Evolutionary conservation across 2,888 invertebrate genomes (phyloP).

Genomic region (Mesochorus sp.): DNA sequence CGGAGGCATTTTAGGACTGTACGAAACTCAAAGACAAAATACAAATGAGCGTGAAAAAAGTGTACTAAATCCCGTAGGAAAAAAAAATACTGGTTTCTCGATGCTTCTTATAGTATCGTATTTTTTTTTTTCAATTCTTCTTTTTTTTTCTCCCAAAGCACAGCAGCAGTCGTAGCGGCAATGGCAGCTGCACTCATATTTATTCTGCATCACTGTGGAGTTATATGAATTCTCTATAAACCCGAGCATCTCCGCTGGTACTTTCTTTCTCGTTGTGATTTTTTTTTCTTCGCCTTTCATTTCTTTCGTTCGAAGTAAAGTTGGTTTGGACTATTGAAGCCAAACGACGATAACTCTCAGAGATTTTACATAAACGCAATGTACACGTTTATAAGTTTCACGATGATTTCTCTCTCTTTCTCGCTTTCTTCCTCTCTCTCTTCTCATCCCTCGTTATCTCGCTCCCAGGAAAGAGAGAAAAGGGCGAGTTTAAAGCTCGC

Average conservation of each 20-base stretch:
- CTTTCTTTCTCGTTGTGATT: background rate
- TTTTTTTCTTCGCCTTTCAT: slow-evolving; percentile 1
- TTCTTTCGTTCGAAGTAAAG: slow-evolving; percentile 15
- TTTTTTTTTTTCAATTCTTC: slow-evolving; percentile 21
- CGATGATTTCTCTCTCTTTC: background rate
- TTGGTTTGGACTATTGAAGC: slow-evolving; percentile 27
- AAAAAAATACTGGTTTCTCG: slow-evolving; percentile 51
- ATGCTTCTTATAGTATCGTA: slow-evolving; percentile 24
- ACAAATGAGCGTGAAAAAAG: slow-evolving; percentile 24
- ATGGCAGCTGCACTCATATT: slow-evolving; percentile 59
- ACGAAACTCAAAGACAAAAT: slow-evolving; percentile 1
- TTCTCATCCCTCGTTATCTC: background rate
- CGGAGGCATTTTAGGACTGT: background rate
- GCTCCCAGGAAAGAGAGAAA: background rate
- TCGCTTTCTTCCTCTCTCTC: background rate
- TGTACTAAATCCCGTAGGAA: slow-evolving; percentile 26
- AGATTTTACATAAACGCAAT: slow-evolving; percentile 45
- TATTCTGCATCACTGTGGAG: slow-evolving; percentile 52
- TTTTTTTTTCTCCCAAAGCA: slow-evolving; percentile 41
- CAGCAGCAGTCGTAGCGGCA: slow-evolving; percentile 31
- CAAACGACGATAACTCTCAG: slow-evolving; percentile 32
- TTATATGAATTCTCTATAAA: slow-evolving; percentile 53
- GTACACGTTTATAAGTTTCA: background rate
- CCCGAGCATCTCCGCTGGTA: slow-evolving; percentile 16
- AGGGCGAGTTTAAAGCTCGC: slow-evolving; percentile 28